Conservation (phyloP, 1,140 invertebrate genomes). For the Drosophila albomicans region DNA sequence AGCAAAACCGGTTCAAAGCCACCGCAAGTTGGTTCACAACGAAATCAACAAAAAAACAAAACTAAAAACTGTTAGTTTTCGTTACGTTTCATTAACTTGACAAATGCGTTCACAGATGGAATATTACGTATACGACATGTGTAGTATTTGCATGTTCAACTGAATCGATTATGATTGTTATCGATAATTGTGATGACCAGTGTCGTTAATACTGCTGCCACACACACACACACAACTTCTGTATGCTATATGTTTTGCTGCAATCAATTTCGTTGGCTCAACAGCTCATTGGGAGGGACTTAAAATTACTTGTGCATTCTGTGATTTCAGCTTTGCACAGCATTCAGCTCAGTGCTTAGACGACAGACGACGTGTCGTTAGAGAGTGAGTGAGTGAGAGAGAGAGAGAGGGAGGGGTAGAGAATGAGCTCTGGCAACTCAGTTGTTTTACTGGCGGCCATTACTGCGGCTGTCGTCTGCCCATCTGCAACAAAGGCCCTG, state of each 20-base stretch:
- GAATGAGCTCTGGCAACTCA: constrained; percentile 1
- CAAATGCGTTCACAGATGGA: too few species aligned
- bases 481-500: constrained; percentile 76
- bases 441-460: constrained; percentile 75
- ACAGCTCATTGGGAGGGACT: constrained; percentile 5
- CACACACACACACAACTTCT: background rate
- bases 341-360: constrained; percentile 22
- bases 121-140: background rate
- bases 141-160: background rate
- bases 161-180: constrained; percentile 1
- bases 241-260: background rate
- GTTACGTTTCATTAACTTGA: too few species aligned
- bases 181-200: constrained; percentile 5
- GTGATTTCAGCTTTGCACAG: constrained; percentile 25
- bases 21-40: too few species aligned
- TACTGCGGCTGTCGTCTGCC: constrained; percentile 66
- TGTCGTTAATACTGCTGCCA: background rate
- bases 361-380: background rate
- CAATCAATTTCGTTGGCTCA: constrained; percentile 11
- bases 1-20: too few species aligned
- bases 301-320: constrained; percentile 30
- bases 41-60: too few species aligned
- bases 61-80: too few species aligned
- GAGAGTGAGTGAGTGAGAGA: too few species aligned
- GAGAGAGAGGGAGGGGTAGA: background rate